A percentile compares a stretch with the other conserved stretches of the same genome.
These are phyloP conservation scores for Coronaproctus castanopsis DNA, from an alignment of 2,888 invertebrate species.

Conservation along the genomic window DNA sequence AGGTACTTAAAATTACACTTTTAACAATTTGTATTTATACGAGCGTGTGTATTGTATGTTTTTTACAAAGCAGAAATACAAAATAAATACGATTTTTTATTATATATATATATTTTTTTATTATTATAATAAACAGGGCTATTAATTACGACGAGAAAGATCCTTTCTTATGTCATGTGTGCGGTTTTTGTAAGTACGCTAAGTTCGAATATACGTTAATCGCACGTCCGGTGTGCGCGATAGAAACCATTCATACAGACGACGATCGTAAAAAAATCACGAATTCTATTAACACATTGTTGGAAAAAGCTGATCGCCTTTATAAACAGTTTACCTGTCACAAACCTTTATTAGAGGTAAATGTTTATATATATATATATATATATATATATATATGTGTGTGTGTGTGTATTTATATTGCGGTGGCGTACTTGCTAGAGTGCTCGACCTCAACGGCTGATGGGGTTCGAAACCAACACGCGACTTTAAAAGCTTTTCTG, in stretches of 20 bases:
- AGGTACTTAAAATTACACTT: conserved; percentile 31
- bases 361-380: not conserved
- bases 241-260: conserved; percentile 91
- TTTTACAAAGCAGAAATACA: too few species aligned
- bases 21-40: too few species aligned
- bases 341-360: conserved; percentile 68
- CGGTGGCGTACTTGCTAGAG: too few species aligned
- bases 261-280: conserved; percentile 92
- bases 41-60: too few species aligned
- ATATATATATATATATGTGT: not conserved
- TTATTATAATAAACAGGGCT: conserved; percentile 36
- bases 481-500: too few species aligned
- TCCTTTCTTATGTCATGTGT: conserved; percentile 94
- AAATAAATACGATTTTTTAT: too few species aligned
- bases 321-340: conserved; percentile 77
- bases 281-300: conserved; percentile 64
- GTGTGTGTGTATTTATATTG: not conserved
- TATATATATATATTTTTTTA: not conserved
- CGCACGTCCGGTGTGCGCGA: conserved; percentile 82
- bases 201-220: conserved; percentile 90
- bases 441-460: not conserved
- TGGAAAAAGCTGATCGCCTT: conserved; percentile 86
- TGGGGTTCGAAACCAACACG: not conserved
- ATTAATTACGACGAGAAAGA: conserved; percentile 99
- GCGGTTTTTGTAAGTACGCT: conserved; percentile 98